Evolutionary conservation across 2,113 vertebrate genomes (phyloP).

Genomic region (Butorides virescens): DNA sequence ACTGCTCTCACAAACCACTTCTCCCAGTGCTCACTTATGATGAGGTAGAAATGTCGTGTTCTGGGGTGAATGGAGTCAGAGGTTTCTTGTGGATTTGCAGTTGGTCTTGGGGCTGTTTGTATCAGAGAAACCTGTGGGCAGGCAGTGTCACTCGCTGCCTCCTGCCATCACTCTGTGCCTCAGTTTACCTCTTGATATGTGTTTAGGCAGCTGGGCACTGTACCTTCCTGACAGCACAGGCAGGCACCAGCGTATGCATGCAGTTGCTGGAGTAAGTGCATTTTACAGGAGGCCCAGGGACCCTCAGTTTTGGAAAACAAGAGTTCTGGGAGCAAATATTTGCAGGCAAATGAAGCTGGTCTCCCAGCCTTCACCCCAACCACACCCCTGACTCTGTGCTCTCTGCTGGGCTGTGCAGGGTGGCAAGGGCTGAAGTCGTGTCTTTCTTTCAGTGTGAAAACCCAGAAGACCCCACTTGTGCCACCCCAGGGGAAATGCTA

Average conservation of each 20-base stretch:
- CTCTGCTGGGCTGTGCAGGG: neutral
- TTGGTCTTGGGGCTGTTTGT: neutral
- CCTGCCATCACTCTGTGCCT: neutral
- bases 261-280: neutral
- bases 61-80: neutral
- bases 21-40: neutral
- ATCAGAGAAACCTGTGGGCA: neutral
- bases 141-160: neutral
- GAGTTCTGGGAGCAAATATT: neutral
- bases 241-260: neutral
- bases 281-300: neutral
- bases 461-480: neutral
- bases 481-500: neutral
- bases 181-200: neutral
- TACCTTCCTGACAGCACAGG: rapidly evolving
- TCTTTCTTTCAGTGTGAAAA: neutral
- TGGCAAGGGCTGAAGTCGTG: neutral
- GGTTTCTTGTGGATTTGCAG: neutral
- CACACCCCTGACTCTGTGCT: neutral
- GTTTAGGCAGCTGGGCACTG: neutral
- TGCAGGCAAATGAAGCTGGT: neutral
- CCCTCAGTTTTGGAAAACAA: neutral
- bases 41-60: neutral
- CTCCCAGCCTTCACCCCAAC: neutral
- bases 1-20: neutral